Evolutionary conservation across 2,113 vertebrate genomes (phyloP).

Genomic region (Bubo scandiacus): DNA sequence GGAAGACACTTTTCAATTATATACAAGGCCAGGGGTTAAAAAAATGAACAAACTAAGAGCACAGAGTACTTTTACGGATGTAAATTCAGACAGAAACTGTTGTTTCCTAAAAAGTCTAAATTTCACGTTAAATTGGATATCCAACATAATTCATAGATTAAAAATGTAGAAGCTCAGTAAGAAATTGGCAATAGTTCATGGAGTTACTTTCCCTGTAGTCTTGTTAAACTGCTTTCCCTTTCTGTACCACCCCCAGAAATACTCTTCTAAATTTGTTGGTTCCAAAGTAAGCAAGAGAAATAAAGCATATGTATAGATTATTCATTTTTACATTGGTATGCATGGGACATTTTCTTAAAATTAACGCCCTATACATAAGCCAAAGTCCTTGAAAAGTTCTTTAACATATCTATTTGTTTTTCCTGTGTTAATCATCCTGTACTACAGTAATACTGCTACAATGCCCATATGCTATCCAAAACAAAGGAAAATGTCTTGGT

Average conservation of each 20-base stretch:
- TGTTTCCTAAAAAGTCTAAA: neutral
- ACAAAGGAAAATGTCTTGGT: neutral
- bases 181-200: neutral
- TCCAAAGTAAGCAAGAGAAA: neutral
- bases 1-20: neutral
- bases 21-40: neutral
- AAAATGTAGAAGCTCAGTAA: neutral
- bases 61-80: neutral
- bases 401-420: neutral
- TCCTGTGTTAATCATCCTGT: neutral
- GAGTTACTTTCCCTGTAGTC: neutral
- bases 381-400: neutral
- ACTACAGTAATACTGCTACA: neutral
- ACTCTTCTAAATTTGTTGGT: neutral
- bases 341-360: neutral
- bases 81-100: neutral
- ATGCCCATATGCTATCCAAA: neutral
- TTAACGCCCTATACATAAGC: neutral
- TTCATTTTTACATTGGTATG: neutral
- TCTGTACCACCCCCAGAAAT: neutral
- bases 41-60: neutral
- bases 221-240: neutral
- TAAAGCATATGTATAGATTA: neutral
- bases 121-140: neutral
- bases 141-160: neutral